These are phyloP conservation scores for Heptranchias perlo DNA, from an alignment of 2,113 vertebrate species.

Conservation along the genomic window DNA sequence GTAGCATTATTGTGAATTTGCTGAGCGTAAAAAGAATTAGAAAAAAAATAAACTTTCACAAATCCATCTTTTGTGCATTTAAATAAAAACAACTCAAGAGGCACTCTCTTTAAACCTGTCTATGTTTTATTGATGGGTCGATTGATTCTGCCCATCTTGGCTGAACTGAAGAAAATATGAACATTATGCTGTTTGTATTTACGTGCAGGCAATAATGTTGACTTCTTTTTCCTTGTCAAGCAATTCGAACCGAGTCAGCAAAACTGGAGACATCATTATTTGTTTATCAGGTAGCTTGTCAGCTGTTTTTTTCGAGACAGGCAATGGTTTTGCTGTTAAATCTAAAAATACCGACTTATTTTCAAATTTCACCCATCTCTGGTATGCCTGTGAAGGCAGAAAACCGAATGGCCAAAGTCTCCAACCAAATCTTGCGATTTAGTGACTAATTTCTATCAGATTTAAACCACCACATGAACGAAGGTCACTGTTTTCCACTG, in stretches of 20 bases:
- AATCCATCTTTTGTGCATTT: not conserved
- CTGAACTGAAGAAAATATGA: not conserved
- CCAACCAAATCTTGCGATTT: not conserved
- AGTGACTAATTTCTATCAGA: not conserved
- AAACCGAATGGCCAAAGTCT: not conserved
- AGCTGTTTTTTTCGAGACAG: not conserved
- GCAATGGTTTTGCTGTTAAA: not conserved
- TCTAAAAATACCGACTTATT: not conserved
- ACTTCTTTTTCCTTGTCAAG: constrained; percentile 15
- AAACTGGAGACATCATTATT: not conserved
- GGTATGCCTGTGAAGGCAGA: not conserved
- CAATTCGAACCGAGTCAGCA: not conserved
- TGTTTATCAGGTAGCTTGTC: not conserved
- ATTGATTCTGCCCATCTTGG: constrained; percentile 10
- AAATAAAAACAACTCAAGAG: not conserved
- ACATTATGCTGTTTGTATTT: not conserved
- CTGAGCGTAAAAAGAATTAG: not conserved
- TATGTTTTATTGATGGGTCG: not conserved
- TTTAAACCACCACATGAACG: not conserved
- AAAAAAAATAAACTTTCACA: not conserved
- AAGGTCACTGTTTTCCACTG: not conserved
- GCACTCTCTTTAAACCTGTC: not conserved
- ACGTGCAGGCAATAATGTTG: not conserved
- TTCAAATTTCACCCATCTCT: not conserved
- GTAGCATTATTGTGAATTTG: not conserved